phyloP scores from a whole-genome alignment of 2,113 vertebrate species.

The Scophthalmus maximus region DNA sequence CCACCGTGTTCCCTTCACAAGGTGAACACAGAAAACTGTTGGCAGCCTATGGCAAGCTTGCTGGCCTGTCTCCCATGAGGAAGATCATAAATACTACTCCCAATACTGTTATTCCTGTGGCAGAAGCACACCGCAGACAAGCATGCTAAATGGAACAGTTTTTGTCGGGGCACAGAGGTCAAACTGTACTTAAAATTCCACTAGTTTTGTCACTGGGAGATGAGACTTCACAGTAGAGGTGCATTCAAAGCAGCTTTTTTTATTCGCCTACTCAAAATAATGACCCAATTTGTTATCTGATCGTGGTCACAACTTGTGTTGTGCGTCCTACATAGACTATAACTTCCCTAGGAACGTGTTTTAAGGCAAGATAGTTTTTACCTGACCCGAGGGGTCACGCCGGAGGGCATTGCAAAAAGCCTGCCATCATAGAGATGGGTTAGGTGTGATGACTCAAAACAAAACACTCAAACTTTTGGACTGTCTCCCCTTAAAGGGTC shows the following conservation, averaged over 20 bases:
- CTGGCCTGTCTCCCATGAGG: slow-evolving; percentile 29
- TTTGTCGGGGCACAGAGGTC: slow-evolving; percentile 28
- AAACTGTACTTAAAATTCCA: slow-evolving; percentile 20
- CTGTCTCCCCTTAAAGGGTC: too few relatives aligned
- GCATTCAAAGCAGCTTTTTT: not conserved
- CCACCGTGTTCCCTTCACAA: slow-evolving; percentile 21
- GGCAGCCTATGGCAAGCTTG: slow-evolving; percentile 13
- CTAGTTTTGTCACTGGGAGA: not conserved
- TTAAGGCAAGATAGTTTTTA: too few relatives aligned
- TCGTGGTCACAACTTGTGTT: too few relatives aligned
- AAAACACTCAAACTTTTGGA: too few relatives aligned
- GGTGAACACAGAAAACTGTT: slow-evolving; percentile 47
- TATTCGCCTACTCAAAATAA: not conserved
- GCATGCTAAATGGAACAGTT: slow-evolving; percentile 10
- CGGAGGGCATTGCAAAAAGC: too few relatives aligned
- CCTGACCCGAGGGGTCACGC: too few relatives aligned
- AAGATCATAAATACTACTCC: slow-evolving; percentile 33
- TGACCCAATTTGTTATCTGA: not conserved
- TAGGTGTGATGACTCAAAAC: too few relatives aligned
- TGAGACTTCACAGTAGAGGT: not conserved
- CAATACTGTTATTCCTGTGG: slow-evolving; percentile 6
- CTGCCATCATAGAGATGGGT: too few relatives aligned
- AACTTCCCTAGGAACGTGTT: too few relatives aligned
- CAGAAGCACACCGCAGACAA: not conserved
- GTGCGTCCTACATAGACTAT: too few relatives aligned